These are phyloP conservation scores for Zootermopsis nevadensis DNA, from an alignment of 2,888 invertebrate genomes.

Conservation along the genomic window DNA sequence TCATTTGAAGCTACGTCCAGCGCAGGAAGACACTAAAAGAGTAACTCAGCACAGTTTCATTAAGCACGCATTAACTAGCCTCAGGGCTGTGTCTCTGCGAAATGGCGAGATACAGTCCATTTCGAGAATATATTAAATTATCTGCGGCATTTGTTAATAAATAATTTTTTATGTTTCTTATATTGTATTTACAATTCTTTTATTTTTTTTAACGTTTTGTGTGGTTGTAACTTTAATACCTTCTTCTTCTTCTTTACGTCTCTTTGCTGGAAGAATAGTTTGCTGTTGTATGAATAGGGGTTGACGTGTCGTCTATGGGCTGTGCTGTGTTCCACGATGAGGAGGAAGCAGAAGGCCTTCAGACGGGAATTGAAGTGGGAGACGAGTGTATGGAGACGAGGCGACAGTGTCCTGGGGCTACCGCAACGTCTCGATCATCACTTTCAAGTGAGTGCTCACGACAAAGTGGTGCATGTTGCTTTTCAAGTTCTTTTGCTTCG, in stretches of 20 bases:
- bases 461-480: not conserved
- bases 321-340: slow-evolving; percentile 17
- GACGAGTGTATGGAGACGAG: slow-evolving; percentile 71
- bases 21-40: too few relatives aligned
- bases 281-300: slow-evolving; percentile 30
- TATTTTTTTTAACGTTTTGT: too few relatives aligned
- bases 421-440: slow-evolving; percentile 29
- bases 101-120: too few relatives aligned
- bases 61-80: too few relatives aligned
- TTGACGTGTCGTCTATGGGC: slow-evolving; percentile 3
- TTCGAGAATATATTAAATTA: too few relatives aligned
- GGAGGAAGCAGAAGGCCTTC: slow-evolving; percentile 57
- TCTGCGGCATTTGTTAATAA: too few relatives aligned
- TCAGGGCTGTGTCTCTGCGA: too few relatives aligned
- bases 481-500: not conserved
- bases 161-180: too few relatives aligned
- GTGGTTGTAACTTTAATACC: not conserved
- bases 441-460: slow-evolving; percentile 43
- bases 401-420: slow-evolving; percentile 53
- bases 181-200: too few relatives aligned
- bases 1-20: too few relatives aligned
- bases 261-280: slow-evolving; percentile 11
- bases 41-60: too few relatives aligned
- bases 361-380: slow-evolving; percentile 73
- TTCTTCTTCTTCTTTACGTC: not conserved